These are phyloP conservation scores for Erithacus rubecula DNA, from an alignment of 2,797 vertebrate genomes.

Conservation along the genomic window DNA sequence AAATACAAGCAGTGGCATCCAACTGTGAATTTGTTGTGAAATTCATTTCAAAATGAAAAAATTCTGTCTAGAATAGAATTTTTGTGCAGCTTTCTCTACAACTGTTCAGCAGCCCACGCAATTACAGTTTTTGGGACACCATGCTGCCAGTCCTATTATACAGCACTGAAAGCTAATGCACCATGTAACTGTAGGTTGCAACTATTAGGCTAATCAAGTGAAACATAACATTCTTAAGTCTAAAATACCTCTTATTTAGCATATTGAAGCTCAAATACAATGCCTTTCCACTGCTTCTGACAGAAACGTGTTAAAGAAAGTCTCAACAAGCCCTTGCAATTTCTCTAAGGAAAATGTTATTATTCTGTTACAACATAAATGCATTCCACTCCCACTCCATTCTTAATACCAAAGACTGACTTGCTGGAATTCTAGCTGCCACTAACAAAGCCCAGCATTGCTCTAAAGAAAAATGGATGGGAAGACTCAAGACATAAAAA, in stretches of 20 bases:
- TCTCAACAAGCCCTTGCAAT: slow-evolving; percentile 30
- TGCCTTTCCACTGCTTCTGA: slow-evolving; percentile 40
- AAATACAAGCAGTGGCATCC: slow-evolving; percentile 46
- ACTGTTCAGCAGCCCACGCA: slow-evolving; percentile 40
- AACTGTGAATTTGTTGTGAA: slow-evolving; percentile 64
- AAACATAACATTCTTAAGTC: slow-evolving; percentile 54
- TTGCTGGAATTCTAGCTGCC: slow-evolving; percentile 30
- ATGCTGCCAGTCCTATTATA: slow-evolving; percentile 52
- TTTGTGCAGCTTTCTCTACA: slow-evolving; percentile 39
- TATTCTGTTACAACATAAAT: slow-evolving; percentile 44
- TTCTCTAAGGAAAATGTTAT: slow-evolving; percentile 39
- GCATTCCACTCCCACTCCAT: slow-evolving; percentile 52
- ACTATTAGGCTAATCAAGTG: slow-evolving; percentile 59
- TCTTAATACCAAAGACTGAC: slow-evolving; percentile 44
- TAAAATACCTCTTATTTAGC: slow-evolving; percentile 49
- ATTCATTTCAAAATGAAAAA: slow-evolving; percentile 57
- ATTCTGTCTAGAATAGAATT: slow-evolving; percentile 56
- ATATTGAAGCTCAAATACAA: slow-evolving; percentile 46
- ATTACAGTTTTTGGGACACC: slow-evolving; percentile 54
- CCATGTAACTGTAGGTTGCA: slow-evolving; percentile 47
- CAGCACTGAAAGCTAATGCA: slow-evolving; percentile 45
- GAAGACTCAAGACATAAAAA: not conserved
- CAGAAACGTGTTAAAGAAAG: slow-evolving; percentile 48
- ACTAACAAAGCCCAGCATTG: slow-evolving; percentile 5
- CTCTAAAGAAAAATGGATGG: slow-evolving; percentile 8